phyloP scores from a whole-genome alignment of 2,113 vertebrate genomes.

The Podarcis muralis region DNA sequence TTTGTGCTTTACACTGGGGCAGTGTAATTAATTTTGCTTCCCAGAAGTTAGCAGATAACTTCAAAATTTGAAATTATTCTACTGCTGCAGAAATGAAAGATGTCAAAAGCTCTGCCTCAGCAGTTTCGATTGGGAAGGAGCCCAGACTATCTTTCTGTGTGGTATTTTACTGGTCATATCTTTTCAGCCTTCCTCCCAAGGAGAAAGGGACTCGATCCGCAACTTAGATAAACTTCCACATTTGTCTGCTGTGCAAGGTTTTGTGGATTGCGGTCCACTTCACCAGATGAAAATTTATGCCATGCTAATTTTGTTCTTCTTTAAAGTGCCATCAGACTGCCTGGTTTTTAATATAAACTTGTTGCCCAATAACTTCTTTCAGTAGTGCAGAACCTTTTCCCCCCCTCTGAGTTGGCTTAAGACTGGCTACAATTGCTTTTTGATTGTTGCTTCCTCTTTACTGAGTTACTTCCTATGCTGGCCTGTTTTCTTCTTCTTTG shows the following conservation, averaged over 20 bases:
- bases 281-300: not conserved
- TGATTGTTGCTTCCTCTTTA: not conserved
- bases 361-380: not conserved
- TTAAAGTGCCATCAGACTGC: too few species aligned
- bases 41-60: conserved; percentile 49
- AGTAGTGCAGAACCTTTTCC: not conserved
- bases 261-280: not conserved
- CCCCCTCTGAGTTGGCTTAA: not conserved
- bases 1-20: conserved; percentile 52
- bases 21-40: conserved; percentile 55
- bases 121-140: conserved; percentile 53
- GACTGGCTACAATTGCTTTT: not conserved
- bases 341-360: not conserved
- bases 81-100: conserved; percentile 51
- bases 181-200: conserved; percentile 32
- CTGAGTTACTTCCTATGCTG: not conserved
- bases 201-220: not conserved
- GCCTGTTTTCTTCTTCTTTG: not conserved
- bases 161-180: conserved; percentile 30
- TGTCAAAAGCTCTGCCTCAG: conserved; percentile 55
- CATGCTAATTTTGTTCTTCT: not conserved
- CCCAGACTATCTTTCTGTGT: conserved; percentile 25
- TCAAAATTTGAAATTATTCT: conserved; percentile 65
- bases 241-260: not conserved
- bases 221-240: not conserved